phyloP scores from a whole-genome alignment of 2,113 vertebrate genomes.

The Xenopus tropicalis region UCB_Xtro_10.0 CM004447.2:85290001-85290500 shows the following conservation, averaged over 20 bases:
- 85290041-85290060: slow-evolving; percentile 66
- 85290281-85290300: slow-evolving; percentile 91
- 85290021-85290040: slow-evolving; percentile 77
- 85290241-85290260: slow-evolving; percentile 95
- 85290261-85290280: slow-evolving; percentile 88
- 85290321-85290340: slow-evolving; percentile 91
- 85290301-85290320: slow-evolving; percentile 92
- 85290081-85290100: slow-evolving; percentile 75
- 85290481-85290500: too few relatives aligned
- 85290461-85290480: too few relatives aligned
- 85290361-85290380: slow-evolving; percentile 92
- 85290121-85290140: slow-evolving; percentile 84
- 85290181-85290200: slow-evolving; percentile 94
- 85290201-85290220: slow-evolving; percentile 92
- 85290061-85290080: slow-evolving; percentile 81
- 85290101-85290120: slow-evolving; percentile 84
- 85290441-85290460: neutral
- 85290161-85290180: slow-evolving; percentile 93
- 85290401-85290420: slow-evolving; percentile 94
- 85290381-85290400: slow-evolving; percentile 90
- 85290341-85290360: slow-evolving; percentile 95
- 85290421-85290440: slow-evolving; percentile 67
- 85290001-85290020: slow-evolving; percentile 86
- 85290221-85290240: slow-evolving; percentile 89
- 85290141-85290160: slow-evolving; percentile 91